These are phyloP conservation scores for Macrosiphum euphorbiae DNA, from an alignment of 2,888 invertebrate species.

Conservation along the genomic window DNA sequence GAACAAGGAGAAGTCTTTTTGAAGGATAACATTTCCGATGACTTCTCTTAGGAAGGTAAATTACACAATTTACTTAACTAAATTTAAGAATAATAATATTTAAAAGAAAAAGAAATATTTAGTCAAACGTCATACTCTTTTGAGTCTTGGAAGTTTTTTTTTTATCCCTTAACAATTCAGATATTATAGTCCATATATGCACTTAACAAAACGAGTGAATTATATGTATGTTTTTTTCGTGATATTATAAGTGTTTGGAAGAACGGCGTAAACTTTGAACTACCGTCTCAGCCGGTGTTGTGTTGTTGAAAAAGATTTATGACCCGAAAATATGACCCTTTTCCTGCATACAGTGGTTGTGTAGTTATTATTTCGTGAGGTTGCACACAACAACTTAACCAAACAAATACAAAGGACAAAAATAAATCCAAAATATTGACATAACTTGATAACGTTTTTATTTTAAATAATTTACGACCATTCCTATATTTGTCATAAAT, in stretches of 20 bases:
- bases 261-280: slow-evolving; percentile 52
- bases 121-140: slow-evolving; percentile 31
- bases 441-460: slow-evolving; percentile 46
- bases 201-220: slow-evolving; percentile 53
- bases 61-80: not conserved
- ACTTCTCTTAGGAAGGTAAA: not conserved
- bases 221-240: slow-evolving; percentile 42
- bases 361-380: slow-evolving; percentile 51
- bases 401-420: slow-evolving; percentile 23
- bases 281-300: slow-evolving; percentile 36
- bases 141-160: not conserved
- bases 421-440: slow-evolving; percentile 48
- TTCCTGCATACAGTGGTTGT: slow-evolving; percentile 45
- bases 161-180: not conserved
- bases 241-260: slow-evolving; percentile 47
- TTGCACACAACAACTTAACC: slow-evolving; percentile 33
- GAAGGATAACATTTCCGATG: slow-evolving; percentile 1
- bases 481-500: slow-evolving; percentile 34
- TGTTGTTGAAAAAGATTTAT: slow-evolving; percentile 61
- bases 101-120: slow-evolving; percentile 29
- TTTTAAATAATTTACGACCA: slow-evolving; percentile 51
- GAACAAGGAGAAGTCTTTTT: not conserved
- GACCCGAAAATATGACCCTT: slow-evolving; percentile 59
- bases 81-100: not conserved
- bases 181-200: slow-evolving; percentile 28